Evolutionary conservation across 2,797 vertebrate genomes (phyloP).

Genomic region (Saxicola maurus): DNA sequence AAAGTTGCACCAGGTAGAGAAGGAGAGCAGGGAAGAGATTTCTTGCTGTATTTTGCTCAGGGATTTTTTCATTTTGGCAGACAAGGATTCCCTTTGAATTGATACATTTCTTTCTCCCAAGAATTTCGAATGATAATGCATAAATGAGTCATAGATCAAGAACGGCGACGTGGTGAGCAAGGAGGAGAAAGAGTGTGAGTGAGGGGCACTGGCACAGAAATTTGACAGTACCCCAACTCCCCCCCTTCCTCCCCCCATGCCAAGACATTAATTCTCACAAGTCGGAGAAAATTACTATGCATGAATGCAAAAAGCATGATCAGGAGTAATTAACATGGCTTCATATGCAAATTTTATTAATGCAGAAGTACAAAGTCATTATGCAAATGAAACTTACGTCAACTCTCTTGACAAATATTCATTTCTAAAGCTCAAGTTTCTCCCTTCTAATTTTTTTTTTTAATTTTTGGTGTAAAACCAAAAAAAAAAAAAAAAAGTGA

Average conservation of each 20-base stretch:
- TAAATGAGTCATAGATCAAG: slow-evolving; percentile 75
- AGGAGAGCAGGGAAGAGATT: neutral
- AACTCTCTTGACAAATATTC: slow-evolving; percentile 99
- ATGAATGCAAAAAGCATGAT: slow-evolving; percentile 99
- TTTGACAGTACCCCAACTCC: slow-evolving; percentile 73
- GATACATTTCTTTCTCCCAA: slow-evolving; percentile 67
- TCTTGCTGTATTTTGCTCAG: neutral
- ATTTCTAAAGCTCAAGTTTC: slow-evolving; percentile 93
- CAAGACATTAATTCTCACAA: slow-evolving; percentile 99
- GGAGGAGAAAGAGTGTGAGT: slow-evolving; percentile 55
- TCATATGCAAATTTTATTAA: slow-evolving; percentile 99
- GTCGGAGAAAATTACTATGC: slow-evolving; percentile 99
- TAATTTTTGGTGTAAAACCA: slow-evolving; percentile 54
- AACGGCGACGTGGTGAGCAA: slow-evolving; percentile 56
- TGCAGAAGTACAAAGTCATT: slow-evolving; percentile 99
- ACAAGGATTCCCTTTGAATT: slow-evolving; percentile 65
- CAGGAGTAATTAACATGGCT: slow-evolving; percentile 99
- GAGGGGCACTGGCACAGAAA: slow-evolving; percentile 73
- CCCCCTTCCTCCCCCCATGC: slow-evolving; percentile 76
- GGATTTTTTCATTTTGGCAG: slow-evolving; percentile 35
- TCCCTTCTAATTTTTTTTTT: slow-evolving; percentile 74
- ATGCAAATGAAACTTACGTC: slow-evolving; percentile 98
- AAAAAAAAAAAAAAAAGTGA: slow-evolving; percentile 38
- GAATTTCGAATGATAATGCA: slow-evolving; percentile 67
- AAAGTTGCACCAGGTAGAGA: neutral